Conservation (phyloP, 1,140 invertebrate species). For the Hycleus phaleratus region DNA sequence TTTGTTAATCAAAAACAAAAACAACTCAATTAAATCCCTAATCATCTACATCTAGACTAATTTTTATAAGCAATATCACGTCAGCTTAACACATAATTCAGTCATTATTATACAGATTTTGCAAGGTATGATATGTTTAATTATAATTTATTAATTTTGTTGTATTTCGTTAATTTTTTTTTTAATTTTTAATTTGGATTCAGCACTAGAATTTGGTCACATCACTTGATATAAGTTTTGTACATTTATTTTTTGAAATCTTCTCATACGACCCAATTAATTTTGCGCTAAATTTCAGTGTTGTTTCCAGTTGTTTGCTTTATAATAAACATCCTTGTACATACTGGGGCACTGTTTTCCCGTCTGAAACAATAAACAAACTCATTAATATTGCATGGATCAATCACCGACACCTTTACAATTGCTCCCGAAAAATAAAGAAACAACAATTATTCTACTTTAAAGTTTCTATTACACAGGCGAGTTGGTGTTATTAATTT, state of each 20-base stretch:
- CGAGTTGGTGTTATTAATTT: too few species aligned
- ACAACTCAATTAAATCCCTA: too few species aligned
- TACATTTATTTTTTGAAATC: slow-evolving; percentile 9
- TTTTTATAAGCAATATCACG: slow-evolving; percentile 11
- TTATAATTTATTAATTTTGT: slow-evolving; percentile 6
- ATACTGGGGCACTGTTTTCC: slow-evolving; percentile 79
- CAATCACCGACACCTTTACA: too few species aligned
- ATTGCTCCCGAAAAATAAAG: too few species aligned
- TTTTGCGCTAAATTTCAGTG: slow-evolving; percentile 41
- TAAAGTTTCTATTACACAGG: too few species aligned
- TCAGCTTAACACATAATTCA: slow-evolving; percentile 17
- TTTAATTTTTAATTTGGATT: slow-evolving; percentile 1
- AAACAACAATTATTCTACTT: too few species aligned
- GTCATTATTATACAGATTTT: slow-evolving; percentile 15
- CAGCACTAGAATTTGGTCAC: slow-evolving; percentile 17
- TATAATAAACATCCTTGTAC: slow-evolving; percentile 80
- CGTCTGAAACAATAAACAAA: slow-evolving; percentile 45
- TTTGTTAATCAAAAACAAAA: too few species aligned
- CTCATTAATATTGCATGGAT: too few species aligned
- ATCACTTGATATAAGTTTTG: slow-evolving; percentile 1
- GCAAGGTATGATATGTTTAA: slow-evolving; percentile 26
- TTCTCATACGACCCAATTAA: not conserved
- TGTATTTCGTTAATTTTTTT: not conserved
- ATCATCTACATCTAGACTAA: slow-evolving; percentile 5
- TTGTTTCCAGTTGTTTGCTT: slow-evolving; percentile 67